Conservation (phyloP, 2,113 vertebrate species). For the sheep (Ovis aries) region DNA sequence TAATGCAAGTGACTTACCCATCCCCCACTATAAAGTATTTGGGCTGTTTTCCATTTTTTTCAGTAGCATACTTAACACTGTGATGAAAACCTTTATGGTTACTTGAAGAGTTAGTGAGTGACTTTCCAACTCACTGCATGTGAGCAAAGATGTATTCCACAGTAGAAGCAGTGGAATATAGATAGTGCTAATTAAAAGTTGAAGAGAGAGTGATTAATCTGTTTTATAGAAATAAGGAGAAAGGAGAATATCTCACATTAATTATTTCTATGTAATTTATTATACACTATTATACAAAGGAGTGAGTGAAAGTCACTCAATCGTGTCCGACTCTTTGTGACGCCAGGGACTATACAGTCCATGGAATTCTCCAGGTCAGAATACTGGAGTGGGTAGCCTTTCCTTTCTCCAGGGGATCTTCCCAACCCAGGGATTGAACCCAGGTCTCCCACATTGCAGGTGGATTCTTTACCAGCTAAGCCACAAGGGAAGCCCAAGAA, state of each 20-base stretch:
- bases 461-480: too few relatives aligned
- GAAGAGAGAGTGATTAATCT: not conserved
- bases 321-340: too few relatives aligned
- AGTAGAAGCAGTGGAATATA: not conserved
- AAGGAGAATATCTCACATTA: not conserved
- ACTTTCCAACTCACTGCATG: not conserved
- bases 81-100: not conserved
- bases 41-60: not conserved
- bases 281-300: not conserved
- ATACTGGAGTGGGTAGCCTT: too few relatives aligned
- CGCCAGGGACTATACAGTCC: too few relatives aligned
- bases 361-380: too few relatives aligned
- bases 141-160: not conserved
- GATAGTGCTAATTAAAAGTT: not conserved
- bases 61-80: not conserved
- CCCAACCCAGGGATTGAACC: too few relatives aligned
- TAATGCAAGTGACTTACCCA: not conserved
- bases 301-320: too few relatives aligned
- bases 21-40: not conserved
- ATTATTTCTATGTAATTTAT: not conserved
- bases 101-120: not conserved
- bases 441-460: too few relatives aligned
- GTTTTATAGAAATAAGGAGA: not conserved
- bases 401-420: too few relatives aligned
- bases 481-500: too few relatives aligned